A percentile compares a stretch with the other conserved stretches of the same genome.
Conservation (phyloP, 2,797 vertebrate genomes). For the Pangasius djambal region DNA sequence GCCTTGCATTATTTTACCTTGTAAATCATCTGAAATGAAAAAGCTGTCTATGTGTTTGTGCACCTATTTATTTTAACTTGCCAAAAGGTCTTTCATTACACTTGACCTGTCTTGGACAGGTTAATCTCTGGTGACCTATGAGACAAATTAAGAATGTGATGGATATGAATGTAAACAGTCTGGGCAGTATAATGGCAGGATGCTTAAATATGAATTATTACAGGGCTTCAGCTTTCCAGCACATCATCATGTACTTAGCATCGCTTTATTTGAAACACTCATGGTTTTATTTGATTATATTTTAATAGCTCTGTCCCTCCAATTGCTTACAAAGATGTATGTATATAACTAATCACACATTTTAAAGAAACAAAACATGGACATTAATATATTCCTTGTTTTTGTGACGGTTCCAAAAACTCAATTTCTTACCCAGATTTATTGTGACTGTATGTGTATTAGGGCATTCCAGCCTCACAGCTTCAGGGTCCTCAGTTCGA, state of each 20-base stretch:
- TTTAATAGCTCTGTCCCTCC: constrained; percentile 48
- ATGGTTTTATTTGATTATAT: constrained; percentile 43
- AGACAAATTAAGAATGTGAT: background rate
- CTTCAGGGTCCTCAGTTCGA: background rate
- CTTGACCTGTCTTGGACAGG: constrained; percentile 44
- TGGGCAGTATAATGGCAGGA: constrained; percentile 43
- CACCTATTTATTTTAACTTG: background rate
- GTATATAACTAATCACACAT: background rate
- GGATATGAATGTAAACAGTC: constrained; percentile 35
- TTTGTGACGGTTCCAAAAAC: background rate
- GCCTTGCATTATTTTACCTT: constrained; percentile 53
- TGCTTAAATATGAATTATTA: constrained; percentile 47
- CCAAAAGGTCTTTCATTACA: constrained; percentile 16
- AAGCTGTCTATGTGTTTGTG: background rate
- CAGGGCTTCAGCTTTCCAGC: constrained; percentile 36
- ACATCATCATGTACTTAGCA: constrained; percentile 42
- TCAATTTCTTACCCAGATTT: background rate
- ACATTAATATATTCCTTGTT: background rate
- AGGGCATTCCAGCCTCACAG: background rate
- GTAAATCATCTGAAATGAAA: constrained; percentile 56
- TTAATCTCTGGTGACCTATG: constrained; percentile 16
- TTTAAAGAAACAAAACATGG: background rate
- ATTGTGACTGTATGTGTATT: background rate
- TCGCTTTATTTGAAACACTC: background rate
- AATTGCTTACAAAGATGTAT: constrained; percentile 14